Evolutionary conservation across 2,113 vertebrate species (phyloP).

Genomic region (Plecotus auritus): DNA sequence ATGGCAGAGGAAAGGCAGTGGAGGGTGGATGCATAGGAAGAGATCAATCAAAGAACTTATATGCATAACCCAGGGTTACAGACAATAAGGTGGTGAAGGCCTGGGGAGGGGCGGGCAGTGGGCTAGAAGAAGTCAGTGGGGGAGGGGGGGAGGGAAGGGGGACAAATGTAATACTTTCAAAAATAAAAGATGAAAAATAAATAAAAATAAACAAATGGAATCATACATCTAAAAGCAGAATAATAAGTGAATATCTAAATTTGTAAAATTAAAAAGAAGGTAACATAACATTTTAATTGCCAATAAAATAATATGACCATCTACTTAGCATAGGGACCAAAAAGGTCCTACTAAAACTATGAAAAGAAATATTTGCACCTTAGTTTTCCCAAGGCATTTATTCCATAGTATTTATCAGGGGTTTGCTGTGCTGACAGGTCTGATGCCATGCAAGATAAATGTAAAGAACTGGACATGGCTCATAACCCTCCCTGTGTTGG

Average conservation of each 20-base stretch:
- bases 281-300: background rate
- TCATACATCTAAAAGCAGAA: conserved; percentile 48
- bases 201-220: conserved; percentile 52
- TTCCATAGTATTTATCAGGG: background rate
- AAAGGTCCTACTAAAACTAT: background rate
- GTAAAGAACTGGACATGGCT: background rate
- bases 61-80: too few species aligned
- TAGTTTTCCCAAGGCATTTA: background rate
- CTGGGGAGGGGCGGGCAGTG: too few species aligned
- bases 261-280: conserved; percentile 5
- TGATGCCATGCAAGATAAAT: background rate
- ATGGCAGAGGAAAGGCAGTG: background rate
- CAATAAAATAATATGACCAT: background rate
- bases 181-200: background rate
- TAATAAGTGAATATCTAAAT: conserved; percentile 38
- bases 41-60: too few species aligned
- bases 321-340: background rate
- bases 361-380: conserved; percentile 48
- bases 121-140: too few species aligned
- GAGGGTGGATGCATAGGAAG: too few species aligned
- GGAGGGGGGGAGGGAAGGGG: too few species aligned
- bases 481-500: background rate
- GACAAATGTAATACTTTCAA: too few species aligned
- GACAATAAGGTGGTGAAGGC: too few species aligned
- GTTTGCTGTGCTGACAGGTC: background rate